A percentile compares a stretch with the other conserved stretches of the same genome.
These are phyloP conservation scores for Tokudaia muenninki DNA, from an alignment of 2,797 vertebrate genomes.

Conservation along the genomic window DNA sequence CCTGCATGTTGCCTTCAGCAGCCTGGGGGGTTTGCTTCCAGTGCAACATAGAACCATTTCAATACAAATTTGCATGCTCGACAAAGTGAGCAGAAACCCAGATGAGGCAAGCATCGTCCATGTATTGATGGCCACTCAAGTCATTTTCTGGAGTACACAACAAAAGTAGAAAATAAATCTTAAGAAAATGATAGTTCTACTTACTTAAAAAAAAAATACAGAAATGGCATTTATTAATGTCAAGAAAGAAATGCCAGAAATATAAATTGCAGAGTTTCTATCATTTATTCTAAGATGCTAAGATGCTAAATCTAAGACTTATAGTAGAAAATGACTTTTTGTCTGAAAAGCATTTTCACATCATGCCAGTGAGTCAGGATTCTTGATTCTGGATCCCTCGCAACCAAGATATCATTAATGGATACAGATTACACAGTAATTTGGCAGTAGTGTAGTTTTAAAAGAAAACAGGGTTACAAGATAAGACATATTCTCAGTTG, in stretches of 20 bases:
- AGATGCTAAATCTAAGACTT: too few species aligned
- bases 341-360: neutral
- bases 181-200: neutral
- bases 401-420: conserved; percentile 21
- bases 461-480: neutral
- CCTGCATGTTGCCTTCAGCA: neutral
- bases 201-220: conserved; percentile 62
- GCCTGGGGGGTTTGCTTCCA: neutral
- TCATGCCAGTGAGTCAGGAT: neutral
- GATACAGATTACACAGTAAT: neutral
- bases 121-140: neutral
- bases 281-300: neutral
- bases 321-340: conserved; percentile 41
- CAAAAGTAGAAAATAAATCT: conserved; percentile 12
- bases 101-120: neutral
- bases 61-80: neutral
- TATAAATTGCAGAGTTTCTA: neutral
- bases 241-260: conserved; percentile 60
- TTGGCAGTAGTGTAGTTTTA: neutral
- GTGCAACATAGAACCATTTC: neutral
- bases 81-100: neutral
- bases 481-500: neutral
- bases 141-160: neutral
- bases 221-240: neutral
- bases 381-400: neutral